Percentiles rank a stretch among this genome's conserved stretches.
Conservation (phyloP, 1,140 invertebrate genomes). For the Drosophila novamexicana region DNA sequence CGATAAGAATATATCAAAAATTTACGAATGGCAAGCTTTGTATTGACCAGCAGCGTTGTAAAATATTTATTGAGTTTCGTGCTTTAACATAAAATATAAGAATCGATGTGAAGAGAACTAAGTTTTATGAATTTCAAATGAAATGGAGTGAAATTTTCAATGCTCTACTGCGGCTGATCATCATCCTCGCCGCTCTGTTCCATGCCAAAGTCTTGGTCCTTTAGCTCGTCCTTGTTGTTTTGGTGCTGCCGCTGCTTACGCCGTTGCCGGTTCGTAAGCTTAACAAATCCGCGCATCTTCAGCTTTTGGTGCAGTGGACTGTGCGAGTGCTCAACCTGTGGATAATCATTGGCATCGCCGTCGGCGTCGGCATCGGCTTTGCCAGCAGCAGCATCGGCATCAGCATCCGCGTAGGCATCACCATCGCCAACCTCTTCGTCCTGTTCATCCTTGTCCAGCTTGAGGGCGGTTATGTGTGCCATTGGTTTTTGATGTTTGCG, state of each 20-base stretch:
- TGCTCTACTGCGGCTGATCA: not conserved
- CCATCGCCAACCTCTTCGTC: not conserved
- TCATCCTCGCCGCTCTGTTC: not conserved
- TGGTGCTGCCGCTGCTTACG: not conserved
- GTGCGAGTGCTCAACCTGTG: not conserved
- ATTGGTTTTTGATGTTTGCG: not conserved
- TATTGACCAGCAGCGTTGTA: too few species aligned
- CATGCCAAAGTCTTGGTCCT: not conserved
- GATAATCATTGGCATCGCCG: not conserved
- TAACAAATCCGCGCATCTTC: not conserved
- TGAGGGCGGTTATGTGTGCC: not conserved
- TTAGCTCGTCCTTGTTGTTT: not conserved
- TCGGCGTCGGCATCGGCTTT: not conserved
- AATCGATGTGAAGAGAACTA: not conserved
- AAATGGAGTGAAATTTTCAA: not conserved
- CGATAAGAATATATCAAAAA: too few species aligned
- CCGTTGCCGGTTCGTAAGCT: not conserved
- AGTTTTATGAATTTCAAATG: not conserved
- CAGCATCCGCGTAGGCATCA: not conserved
- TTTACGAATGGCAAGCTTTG: too few species aligned
- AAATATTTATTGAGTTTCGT: not conserved
- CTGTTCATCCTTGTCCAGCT: not conserved
- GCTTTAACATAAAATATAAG: constrained; percentile 5
- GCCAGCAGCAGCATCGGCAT: not conserved
- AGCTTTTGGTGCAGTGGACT: not conserved